Evolutionary conservation across 2,888 invertebrate genomes (phyloP), one percentile per base, ranked within the genome.

Genomic region (Teleiodes luculella): DNA sequence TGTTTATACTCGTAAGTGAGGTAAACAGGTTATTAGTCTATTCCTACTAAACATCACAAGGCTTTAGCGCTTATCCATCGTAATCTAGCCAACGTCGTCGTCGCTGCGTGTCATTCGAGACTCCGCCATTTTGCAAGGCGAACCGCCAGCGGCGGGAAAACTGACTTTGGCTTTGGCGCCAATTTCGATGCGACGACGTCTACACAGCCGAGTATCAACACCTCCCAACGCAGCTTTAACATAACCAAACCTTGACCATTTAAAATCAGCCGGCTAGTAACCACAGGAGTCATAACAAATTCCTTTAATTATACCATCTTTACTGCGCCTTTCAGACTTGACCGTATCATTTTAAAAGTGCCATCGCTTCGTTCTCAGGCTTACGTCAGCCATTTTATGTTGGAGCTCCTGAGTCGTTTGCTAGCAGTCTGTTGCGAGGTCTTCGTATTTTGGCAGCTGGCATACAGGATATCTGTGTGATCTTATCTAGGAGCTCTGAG

Each of bases 111-210:
- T 86, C 87, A 88, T 80, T 84, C 74, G 86, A 86, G 78, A 75
- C 80, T 72, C 77, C 78, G 85, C 86, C 86, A 86, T 86, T 79
- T 84, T 86, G 86, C 86, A 87, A 88, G 85, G 86, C 86, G 80
- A 86, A 81, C 86, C 76, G 81, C 82, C 80, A 76, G 83, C 76
- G 77, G 81, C 86, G 84, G 83, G 86, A 83, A 84, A 86, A 86
- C 86, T 81, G 78, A 86, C 86, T 86, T 86, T 82, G 86, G 86
- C 86, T 86, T 86, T 82, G 86, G 86, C 86, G 87, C 86, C 84
- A 83, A 86, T 86, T 86, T 86, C 78, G 78, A 80, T 74, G 76
- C 76, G 73, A 61, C 74, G 61, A 68, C 66, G 72, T 72, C 76
- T 65, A 71, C 69, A 78, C 76, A 65, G 69, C 78, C 75, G 64